These are phyloP conservation scores for Desmodus rotundus DNA, from an alignment of 2,113 vertebrate genomes.

Conservation along the genomic window DNA sequence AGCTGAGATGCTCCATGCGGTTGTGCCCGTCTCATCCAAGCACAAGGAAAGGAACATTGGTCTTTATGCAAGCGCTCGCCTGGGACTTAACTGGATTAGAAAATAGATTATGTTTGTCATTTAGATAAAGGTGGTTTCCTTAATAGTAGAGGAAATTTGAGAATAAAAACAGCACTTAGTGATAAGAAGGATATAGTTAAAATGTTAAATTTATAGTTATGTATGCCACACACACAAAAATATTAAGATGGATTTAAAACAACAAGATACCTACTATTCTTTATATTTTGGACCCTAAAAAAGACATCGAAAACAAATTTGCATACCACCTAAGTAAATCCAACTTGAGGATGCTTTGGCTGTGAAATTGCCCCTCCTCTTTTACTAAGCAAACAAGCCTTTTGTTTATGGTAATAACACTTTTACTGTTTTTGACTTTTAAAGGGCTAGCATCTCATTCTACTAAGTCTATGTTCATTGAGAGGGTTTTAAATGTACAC, in stretches of 20 bases:
- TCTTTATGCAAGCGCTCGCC: background rate
- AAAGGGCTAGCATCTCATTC: background rate
- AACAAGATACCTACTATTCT: background rate
- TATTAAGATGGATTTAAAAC: background rate
- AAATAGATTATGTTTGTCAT: background rate
- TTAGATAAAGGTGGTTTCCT: background rate
- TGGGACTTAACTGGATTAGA: background rate
- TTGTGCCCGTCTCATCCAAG: background rate
- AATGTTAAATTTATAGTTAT: background rate
- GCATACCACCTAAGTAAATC: background rate
- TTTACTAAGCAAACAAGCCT: background rate
- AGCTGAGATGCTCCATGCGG: background rate
- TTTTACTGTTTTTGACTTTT: background rate
- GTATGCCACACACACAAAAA: background rate
- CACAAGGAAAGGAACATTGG: background rate
- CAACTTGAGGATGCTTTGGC: background rate
- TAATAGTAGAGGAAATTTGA: background rate
- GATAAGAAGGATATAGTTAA: background rate
- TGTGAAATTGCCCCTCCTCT: background rate
- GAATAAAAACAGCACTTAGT: background rate
- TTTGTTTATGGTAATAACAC: background rate
- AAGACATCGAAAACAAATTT: background rate
- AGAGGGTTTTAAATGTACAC: background rate
- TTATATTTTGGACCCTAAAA: slow-evolving; percentile 20
- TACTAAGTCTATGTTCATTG: background rate